A percentile compares a stretch with the other conserved stretches of the same genome.
phyloP scores from a whole-genome alignment of 2,113 vertebrate genomes.

The Gallinago jamesoni region DNA sequence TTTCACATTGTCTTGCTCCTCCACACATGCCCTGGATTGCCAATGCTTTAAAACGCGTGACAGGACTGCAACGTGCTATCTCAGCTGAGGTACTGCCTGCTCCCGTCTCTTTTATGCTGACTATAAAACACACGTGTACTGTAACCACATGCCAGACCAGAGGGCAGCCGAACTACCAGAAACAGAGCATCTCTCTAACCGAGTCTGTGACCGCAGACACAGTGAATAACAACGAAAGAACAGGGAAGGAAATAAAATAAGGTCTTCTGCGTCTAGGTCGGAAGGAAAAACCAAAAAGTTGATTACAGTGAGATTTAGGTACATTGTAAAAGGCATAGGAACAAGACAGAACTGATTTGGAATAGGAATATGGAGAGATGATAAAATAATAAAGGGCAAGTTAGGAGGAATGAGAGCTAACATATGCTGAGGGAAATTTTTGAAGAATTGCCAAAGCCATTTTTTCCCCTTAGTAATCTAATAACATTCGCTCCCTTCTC shows the following conservation, averaged over 20 bases:
- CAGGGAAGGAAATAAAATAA: neutral
- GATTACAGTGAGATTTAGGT: neutral
- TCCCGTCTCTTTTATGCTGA: neutral
- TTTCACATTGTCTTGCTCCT: neutral
- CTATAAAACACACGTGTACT: neutral
- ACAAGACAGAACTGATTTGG: neutral
- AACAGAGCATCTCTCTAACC: neutral
- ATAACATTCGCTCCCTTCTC: constrained; percentile 5
- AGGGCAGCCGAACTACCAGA: neutral
- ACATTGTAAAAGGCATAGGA: neutral
- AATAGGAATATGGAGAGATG: neutral
- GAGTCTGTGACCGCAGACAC: neutral
- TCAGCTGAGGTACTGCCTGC: neutral
- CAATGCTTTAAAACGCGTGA: neutral
- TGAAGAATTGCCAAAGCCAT: constrained; percentile 4
- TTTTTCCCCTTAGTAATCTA: constrained; percentile 14
- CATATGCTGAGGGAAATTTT: neutral
- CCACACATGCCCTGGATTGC: rapidly evolving
- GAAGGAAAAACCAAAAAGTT: neutral
- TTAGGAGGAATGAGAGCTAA: neutral
- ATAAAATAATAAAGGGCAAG: neutral
- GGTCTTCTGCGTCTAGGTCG: neutral
- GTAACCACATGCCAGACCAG: neutral
- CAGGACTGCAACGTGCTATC: neutral
- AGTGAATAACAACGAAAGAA: rapidly evolving